Evolutionary conservation across 2,888 invertebrate species (phyloP).

Genomic region (Cepaea hortensis): DNA sequence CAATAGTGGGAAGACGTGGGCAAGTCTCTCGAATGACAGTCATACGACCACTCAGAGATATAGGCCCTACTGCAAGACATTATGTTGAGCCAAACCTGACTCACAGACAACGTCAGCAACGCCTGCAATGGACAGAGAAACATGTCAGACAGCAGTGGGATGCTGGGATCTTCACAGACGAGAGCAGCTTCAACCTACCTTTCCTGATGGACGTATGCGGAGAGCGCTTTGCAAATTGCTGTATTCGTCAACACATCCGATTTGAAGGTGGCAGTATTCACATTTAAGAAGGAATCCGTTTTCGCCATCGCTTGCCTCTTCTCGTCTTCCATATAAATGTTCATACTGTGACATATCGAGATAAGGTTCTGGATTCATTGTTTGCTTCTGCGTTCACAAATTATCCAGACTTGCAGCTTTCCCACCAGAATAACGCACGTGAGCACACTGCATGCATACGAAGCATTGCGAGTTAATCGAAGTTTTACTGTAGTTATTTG

Average conservation of each 20-base stretch:
- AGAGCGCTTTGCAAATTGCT: not conserved
- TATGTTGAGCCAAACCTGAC: too few relatives aligned
- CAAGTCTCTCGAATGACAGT: too few relatives aligned
- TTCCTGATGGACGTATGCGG: conserved; percentile 3
- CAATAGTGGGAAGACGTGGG: too few relatives aligned
- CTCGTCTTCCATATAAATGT: not conserved
- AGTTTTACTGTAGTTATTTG: too few relatives aligned
- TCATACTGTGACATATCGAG: not conserved
- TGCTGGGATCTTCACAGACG: too few relatives aligned
- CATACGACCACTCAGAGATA: too few relatives aligned
- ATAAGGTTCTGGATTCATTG: too few relatives aligned
- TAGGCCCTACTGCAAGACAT: too few relatives aligned
- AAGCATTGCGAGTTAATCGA: not conserved
- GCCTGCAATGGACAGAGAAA: too few relatives aligned
- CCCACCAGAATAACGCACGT: not conserved
- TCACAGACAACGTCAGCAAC: too few relatives aligned
- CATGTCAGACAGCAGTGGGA: too few relatives aligned
- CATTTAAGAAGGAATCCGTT: conserved; percentile 12
- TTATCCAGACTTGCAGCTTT: not conserved
- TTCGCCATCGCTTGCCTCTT: conserved; percentile 10
- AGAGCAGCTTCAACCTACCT: conserved; percentile 9
- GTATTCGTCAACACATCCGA: conserved; percentile 9
- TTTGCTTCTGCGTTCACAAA: too few relatives aligned
- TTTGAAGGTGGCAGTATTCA: conserved; percentile 16
- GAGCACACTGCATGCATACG: not conserved